Percentiles rank a stretch among this genome's conserved stretches.
Evolutionary conservation across 1,140 invertebrate species (phyloP).

Genomic region (Bombus cullumanus): DNA sequence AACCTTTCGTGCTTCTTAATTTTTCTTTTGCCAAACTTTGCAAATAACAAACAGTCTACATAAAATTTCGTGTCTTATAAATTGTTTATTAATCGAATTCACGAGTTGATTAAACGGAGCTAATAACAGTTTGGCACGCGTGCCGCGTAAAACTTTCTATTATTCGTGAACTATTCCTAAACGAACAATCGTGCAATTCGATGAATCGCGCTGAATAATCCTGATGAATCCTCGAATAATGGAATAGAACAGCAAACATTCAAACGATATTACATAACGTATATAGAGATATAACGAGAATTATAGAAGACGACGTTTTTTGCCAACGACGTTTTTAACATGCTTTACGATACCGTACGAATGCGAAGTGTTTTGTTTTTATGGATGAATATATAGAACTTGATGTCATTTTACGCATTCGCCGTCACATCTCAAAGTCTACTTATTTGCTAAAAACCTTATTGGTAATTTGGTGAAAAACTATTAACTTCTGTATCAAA

Average conservation of each 20-base stretch:
- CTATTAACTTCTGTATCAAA: too few relatives aligned
- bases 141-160: constrained; percentile 16
- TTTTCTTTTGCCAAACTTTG: neutral
- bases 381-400: too few relatives aligned
- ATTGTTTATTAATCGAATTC: neutral
- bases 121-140: constrained; percentile 10
- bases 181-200: constrained; percentile 3
- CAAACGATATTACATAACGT: neutral
- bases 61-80: too few relatives aligned
- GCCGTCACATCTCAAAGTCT: too few relatives aligned
- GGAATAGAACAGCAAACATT: neutral
- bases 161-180: neutral
- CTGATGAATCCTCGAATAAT: neutral
- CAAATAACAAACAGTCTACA: too few relatives aligned
- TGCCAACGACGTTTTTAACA: neutral
- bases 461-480: too few relatives aligned
- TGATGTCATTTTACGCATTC: too few relatives aligned
- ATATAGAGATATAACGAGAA: too few relatives aligned
- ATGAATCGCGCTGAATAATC: neutral
- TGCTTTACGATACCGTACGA: too few relatives aligned
- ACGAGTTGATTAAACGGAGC: neutral
- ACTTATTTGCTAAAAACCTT: too few relatives aligned
- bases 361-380: too few relatives aligned
- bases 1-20: too few relatives aligned
- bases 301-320: neutral